These are phyloP conservation scores for Copidosoma floridanum DNA, from an alignment of 1,140 invertebrate species.

Conservation along the genomic window DNA sequence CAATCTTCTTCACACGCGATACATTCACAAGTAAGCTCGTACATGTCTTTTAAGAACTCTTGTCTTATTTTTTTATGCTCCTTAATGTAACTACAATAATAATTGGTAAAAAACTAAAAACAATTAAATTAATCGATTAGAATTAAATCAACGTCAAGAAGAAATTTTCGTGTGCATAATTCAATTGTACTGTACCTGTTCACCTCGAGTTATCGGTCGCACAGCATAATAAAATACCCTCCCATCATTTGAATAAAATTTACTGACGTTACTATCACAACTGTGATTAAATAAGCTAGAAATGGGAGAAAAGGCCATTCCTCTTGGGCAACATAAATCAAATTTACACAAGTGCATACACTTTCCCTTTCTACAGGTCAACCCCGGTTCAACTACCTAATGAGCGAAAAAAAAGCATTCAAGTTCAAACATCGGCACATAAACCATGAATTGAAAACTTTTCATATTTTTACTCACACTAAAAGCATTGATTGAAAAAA, in stretches of 20 bases:
- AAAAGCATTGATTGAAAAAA: neutral
- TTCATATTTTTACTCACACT: neutral
- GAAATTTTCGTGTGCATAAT: too few species aligned
- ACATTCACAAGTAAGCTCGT: conserved; percentile 32
- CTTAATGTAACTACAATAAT: conserved; percentile 37
- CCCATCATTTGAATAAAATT: conserved; percentile 57
- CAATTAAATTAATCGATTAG: neutral
- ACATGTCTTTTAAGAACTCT: conserved; percentile 26
- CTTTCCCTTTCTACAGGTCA: neutral
- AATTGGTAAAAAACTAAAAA: conserved; percentile 41
- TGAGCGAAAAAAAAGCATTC: neutral
- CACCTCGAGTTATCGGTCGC: conserved; percentile 65
- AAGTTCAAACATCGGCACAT: neutral
- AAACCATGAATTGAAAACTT: neutral
- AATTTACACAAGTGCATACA: neutral
- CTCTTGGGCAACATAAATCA: conserved; percentile 32
- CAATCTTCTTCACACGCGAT: conserved; percentile 28
- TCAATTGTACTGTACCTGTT: too few species aligned
- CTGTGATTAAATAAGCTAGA: conserved; percentile 86
- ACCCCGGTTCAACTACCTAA: neutral
- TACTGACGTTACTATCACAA: conserved; percentile 80
- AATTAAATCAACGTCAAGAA: neutral
- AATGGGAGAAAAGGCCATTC: conserved; percentile 71
- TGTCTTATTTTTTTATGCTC: conserved; percentile 27
- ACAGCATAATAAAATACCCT: conserved; percentile 58